Percentiles rank a stretch among this genome's conserved stretches.
Evolutionary conservation across 2,797 vertebrate genomes (phyloP).

Genomic region (Pempheris klunzingeri): DNA sequence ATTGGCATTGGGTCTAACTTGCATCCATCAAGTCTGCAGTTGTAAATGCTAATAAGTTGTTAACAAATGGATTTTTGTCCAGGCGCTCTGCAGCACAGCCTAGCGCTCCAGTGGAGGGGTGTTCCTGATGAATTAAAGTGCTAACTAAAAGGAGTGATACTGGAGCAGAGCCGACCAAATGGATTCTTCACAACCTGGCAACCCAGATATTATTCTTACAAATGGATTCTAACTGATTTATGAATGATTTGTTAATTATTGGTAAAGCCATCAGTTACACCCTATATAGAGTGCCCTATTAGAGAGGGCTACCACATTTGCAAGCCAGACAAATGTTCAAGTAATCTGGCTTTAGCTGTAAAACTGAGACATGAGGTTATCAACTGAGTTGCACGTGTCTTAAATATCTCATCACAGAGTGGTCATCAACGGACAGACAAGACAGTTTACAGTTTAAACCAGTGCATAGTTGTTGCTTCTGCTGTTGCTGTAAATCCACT

Average conservation of each 20-base stretch:
- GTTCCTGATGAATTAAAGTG: constrained; percentile 1
- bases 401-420: not conserved
- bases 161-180: not conserved
- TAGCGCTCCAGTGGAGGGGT: not conserved
- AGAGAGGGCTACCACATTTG: not conserved
- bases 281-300: not conserved
- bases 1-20: not conserved
- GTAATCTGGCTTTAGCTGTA: not conserved
- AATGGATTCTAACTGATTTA: constrained; percentile 1
- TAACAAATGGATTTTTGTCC: constrained; percentile 1
- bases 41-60: constrained; percentile 1
- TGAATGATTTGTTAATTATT: not conserved
- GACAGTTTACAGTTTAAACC: not conserved
- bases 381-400: not conserved
- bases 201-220: not conserved
- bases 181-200: not conserved
- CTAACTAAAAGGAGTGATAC: not conserved
- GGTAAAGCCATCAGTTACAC: not conserved
- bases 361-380: not conserved
- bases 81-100: not conserved
- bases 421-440: not conserved
- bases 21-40: constrained; percentile 15
- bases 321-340: not conserved
- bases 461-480: constrained; percentile 5
- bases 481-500: constrained; percentile 38